Evolutionary conservation across 2,888 invertebrate species (phyloP), one percentile per base, ranked within the genome.

Genomic region (Xestoiulus laeticollis): DNA sequence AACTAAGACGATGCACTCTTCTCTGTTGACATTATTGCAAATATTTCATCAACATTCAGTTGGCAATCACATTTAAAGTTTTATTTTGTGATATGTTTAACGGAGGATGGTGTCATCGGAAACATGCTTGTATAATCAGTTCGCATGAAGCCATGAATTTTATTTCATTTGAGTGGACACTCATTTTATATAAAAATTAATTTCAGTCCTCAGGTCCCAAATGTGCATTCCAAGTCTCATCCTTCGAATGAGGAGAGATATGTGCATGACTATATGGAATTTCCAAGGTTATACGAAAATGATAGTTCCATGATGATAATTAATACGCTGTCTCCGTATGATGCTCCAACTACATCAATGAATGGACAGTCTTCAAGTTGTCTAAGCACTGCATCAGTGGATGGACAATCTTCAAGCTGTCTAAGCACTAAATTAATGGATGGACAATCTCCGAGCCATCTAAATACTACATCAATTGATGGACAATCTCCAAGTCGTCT

Each of bases 281-380:
- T 26, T 68, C 68, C 68, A 10, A 68, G 68, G 12, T n/a, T 68
- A 68, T 68, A 26, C 14, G 68, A 68, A 68, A 22, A 68, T 68
- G 68, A 68, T 12, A 68, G 68, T 68, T 68, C 68, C 26, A 68
- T 68, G 68, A 68, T 68, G 68, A 68, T 68, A 10, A 68, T 68
- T 26, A 68, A 26, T 68, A 68, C 68, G 1, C 12, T 68, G 26
- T 68, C 68, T 26, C 68, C 68, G 26, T 68, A 68, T 26, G 68
- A 68, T 26, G 68, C 68, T 68, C 8, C 26, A 68, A 12, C 26
- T 68, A 26, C 68, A 12, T 8, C 68, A 19, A 8, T 59, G 59
- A 22, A 59, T 68, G 68, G 68, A 14, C 68, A 22, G 26, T 68
- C 68, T 68, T 26, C 68, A 6, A 68, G 68, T 26, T 26, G 68